A percentile compares a stretch with the other conserved stretches of the same genome.
Conservation (phyloP, 2,797 vertebrate genomes). For the Arctocebus calabarensis region DNA sequence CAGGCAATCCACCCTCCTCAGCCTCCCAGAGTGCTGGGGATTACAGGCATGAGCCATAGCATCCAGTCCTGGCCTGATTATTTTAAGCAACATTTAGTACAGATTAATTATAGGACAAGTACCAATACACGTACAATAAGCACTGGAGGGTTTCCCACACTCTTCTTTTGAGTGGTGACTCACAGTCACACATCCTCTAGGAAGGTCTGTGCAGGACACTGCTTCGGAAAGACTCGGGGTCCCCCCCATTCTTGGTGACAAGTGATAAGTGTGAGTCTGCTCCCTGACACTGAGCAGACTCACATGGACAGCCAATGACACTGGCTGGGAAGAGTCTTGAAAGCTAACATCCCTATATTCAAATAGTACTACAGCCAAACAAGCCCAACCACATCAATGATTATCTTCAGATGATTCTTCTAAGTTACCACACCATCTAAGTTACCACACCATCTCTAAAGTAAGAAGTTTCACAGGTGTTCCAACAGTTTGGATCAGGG, state of each 20-base stretch:
- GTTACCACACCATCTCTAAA: not conserved
- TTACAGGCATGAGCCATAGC: no score
- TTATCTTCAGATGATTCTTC: not conserved
- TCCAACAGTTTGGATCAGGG: not conserved
- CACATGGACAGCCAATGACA: not conserved
- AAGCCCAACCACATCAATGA: not conserved
- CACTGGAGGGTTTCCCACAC: not conserved
- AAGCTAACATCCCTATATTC: not conserved
- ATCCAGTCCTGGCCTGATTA: slow-evolving; percentile 14
- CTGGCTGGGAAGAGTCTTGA: not conserved
- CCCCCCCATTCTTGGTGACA: not conserved
- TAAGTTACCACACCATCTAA: not conserved
- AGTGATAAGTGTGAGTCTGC: not conserved
- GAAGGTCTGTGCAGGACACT: not conserved
- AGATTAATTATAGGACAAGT: slow-evolving; percentile 1
- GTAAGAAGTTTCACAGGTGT: not conserved
- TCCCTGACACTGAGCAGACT: not conserved
- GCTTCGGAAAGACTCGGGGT: not conserved
- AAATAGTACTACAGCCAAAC: not conserved
- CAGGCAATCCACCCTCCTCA: no score
- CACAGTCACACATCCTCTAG: not conserved
- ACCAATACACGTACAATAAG: not conserved
- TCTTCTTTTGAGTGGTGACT: not conserved
- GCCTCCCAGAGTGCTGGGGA: no score
- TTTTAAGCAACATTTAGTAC: slow-evolving; percentile 8